These are phyloP conservation scores for Rhombomys opimus DNA, from an alignment of 2,113 vertebrate species.

Conservation along the genomic window DNA sequence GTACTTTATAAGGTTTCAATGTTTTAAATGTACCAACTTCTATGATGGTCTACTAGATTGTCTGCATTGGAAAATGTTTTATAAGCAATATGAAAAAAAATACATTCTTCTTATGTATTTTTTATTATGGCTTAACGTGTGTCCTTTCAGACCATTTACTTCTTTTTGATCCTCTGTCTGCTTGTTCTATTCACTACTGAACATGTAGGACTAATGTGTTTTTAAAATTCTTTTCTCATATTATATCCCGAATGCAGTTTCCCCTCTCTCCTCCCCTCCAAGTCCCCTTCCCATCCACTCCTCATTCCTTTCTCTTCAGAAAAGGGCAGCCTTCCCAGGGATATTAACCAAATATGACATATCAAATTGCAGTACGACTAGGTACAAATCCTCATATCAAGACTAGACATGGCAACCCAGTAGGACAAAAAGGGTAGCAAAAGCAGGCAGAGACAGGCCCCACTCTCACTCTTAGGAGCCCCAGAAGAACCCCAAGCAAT, in stretches of 20 bases:
- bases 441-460: background rate
- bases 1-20: background rate
- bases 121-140: background rate
- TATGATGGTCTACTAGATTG: background rate
- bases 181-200: background rate
- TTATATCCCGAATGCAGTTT: background rate
- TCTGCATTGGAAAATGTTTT: background rate
- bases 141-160: background rate
- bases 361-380: background rate
- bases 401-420: background rate
- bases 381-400: background rate
- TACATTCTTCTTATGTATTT: too few species aligned
- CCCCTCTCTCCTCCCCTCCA: background rate
- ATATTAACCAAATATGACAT: background rate
- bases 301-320: background rate
- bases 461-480: background rate
- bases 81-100: background rate
- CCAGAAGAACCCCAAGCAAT: background rate
- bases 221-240: background rate
- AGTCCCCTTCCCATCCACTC: background rate
- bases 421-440: background rate
- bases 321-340: background rate
- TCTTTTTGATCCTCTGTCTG: background rate
- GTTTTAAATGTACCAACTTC: conserved; percentile 16
- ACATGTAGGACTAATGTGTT: background rate